Evolutionary conservation across 2,888 invertebrate species (phyloP), one percentile per base, ranked within the genome.

Genomic region (Himalopsyche tibetana): DNA sequence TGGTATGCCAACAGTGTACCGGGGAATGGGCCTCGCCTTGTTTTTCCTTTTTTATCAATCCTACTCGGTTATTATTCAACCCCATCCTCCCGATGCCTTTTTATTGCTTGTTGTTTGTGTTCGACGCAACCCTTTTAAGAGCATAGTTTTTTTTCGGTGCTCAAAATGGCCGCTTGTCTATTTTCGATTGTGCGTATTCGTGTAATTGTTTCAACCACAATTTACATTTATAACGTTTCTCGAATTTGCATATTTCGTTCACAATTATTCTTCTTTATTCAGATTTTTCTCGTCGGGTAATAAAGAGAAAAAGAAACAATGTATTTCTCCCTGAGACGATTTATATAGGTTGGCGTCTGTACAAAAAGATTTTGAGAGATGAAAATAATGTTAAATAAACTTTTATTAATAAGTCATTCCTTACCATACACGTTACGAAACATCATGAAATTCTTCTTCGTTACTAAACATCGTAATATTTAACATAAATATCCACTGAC

Each of bases 41-140:
- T 87, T 87, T 87, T 51, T 51, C 51, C 51, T 51, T 51, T 51
- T 85, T 87, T 87, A 87, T 86, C 87, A 87, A 87, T 87, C 84
- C 87, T 86, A 86, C 79, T 45, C 86, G 86, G 80, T 82, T 86
- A 86, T 84, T 86, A 87, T 87, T 85, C 83, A 51, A 51, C 51
- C 51, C 51, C 51, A 51, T 51, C 51, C 51, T 51, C 51, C 51
- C 51, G 15, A 51, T 80, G 42, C 80, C n/a, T n/a, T 38, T 80
- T 80, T 80, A 80, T 80, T 80, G 40, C 40, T 80, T 38, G 38
- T 80, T 74, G 74, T 74, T 51, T 51, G 51, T 51, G 51, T 83
- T 81, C 45, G 83, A 83, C 82, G 80, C 86, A 83, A 83, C 86
- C 81, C 83, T 83, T 45, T 80, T 83, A 56, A 83, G 80, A 86